These are phyloP conservation scores for Cyanistes caeruleus DNA, from an alignment of 2,113 vertebrate genomes.

Conservation along the genomic window DNA sequence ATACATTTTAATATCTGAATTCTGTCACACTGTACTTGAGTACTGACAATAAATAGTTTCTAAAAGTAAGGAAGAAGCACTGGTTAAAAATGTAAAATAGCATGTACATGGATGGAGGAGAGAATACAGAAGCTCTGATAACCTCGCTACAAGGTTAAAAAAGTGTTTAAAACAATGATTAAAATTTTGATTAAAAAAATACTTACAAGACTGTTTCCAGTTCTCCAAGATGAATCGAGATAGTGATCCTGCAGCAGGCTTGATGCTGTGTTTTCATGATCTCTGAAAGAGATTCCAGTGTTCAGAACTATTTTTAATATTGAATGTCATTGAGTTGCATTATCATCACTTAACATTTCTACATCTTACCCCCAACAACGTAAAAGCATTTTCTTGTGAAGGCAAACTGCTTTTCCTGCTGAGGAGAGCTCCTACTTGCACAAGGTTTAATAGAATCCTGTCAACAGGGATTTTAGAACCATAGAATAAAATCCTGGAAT, in stretches of 20 bases:
- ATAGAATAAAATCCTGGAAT: neutral
- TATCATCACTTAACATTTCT: neutral
- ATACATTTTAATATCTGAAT: neutral
- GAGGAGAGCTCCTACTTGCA: neutral
- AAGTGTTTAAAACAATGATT: too few species aligned
- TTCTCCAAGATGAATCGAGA: slow-evolving; percentile 87
- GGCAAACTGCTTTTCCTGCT: neutral
- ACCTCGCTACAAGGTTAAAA: neutral
- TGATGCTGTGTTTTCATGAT: slow-evolving; percentile 64
- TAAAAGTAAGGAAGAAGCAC: neutral
- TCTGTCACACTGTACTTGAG: neutral
- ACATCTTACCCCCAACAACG: neutral
- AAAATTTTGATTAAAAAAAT: neutral
- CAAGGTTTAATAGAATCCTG: neutral
- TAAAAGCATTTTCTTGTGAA: neutral
- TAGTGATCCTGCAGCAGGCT: slow-evolving; percentile 84
- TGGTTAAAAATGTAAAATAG: neutral
- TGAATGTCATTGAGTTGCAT: rapidly evolving
- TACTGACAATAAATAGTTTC: neutral
- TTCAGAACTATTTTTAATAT: neutral
- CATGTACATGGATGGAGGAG: rapidly evolving
- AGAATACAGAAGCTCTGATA: neutral
- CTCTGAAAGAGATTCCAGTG: slow-evolving; percentile 70
- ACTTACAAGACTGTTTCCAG: slow-evolving; percentile 82
- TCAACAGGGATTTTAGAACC: neutral